Conservation (phyloP, 1,140 invertebrate species). For the Drosophila kurseongensis region DNA sequence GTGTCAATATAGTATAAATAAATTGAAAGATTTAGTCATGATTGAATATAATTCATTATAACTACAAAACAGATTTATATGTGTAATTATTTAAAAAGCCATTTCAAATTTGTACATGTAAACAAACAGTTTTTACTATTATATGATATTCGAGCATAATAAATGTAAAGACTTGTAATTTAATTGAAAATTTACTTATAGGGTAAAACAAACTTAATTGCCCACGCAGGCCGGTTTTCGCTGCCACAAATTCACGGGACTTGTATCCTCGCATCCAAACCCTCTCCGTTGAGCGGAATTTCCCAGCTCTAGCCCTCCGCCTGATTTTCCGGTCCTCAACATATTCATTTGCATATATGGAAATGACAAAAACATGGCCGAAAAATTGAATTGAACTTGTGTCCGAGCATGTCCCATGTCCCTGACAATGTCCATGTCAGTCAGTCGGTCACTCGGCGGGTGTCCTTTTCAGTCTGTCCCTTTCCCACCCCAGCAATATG, state of each 20-base stretch:
- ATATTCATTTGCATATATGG: conserved; percentile 81
- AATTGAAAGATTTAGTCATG: no score
- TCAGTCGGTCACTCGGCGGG: conserved; percentile 47
- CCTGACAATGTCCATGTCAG: conserved; percentile 37
- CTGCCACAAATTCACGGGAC: neutral
- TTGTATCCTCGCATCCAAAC: neutral
- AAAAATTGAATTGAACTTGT: conserved; percentile 82
- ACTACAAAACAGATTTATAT: no score
- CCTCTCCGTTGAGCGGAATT: neutral
- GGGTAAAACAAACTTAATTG: neutral
- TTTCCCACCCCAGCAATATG: conserved; percentile 34
- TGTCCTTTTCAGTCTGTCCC: conserved; percentile 21
- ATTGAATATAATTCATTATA: no score
- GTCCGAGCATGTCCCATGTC: conserved; percentile 54
- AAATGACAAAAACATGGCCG: conserved; percentile 80
- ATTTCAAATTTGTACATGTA: no score
- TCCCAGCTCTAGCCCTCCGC: conserved; percentile 1
- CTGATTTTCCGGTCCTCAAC: conserved; percentile 71
- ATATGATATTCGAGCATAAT: neutral
- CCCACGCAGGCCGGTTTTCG: neutral
- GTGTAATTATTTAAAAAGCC: no score
- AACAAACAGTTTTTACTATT: no score
- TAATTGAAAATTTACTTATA: neutral
- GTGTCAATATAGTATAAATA: no score
- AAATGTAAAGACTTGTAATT: no score